phyloP scores from a whole-genome alignment of 2,888 invertebrate genomes.

The Gandaritis pyraliata region DNA sequence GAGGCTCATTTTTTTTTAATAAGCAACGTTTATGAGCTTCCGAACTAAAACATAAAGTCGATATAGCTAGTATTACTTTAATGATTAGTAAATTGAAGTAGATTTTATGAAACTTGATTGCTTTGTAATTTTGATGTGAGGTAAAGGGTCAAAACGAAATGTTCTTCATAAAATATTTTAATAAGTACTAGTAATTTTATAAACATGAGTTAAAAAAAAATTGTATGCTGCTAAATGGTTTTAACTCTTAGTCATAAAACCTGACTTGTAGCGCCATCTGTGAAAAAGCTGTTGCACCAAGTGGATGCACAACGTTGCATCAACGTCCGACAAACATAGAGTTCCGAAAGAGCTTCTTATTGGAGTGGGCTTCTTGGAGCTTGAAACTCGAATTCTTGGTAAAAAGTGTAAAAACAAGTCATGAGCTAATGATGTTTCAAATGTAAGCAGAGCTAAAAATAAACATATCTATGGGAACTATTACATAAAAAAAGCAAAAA shows the following conservation, averaged over 20 bases:
- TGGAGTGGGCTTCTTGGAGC: constrained; percentile 8
- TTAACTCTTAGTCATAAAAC: background rate
- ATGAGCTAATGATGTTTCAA: no score
- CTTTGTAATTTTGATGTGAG: constrained; percentile 48
- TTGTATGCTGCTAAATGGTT: no score
- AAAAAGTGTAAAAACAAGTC: no score
- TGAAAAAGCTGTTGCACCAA: constrained; percentile 40
- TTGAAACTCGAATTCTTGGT: background rate
- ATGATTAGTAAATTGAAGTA: constrained; percentile 47
- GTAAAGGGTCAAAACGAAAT: constrained; percentile 28
- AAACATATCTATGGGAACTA: no score
- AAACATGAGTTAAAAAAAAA: no score
- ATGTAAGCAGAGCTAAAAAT: no score
- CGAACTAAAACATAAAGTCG: no score
- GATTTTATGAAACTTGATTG: constrained; percentile 56
- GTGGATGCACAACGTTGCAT: constrained; percentile 37
- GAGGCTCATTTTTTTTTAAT: no score
- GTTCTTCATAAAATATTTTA: constrained; percentile 29
- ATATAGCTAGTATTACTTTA: constrained; percentile 32
- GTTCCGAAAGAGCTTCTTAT: constrained; percentile 24
- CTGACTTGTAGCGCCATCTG: constrained; percentile 54
- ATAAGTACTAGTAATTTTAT: no score
- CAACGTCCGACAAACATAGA: constrained; percentile 30
- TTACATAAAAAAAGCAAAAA: no score
- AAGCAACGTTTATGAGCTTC: no score